Base-by-base conservation (phyloP, 2,797 vertebrate genomes). In the Iguana delicatissima region DNA sequence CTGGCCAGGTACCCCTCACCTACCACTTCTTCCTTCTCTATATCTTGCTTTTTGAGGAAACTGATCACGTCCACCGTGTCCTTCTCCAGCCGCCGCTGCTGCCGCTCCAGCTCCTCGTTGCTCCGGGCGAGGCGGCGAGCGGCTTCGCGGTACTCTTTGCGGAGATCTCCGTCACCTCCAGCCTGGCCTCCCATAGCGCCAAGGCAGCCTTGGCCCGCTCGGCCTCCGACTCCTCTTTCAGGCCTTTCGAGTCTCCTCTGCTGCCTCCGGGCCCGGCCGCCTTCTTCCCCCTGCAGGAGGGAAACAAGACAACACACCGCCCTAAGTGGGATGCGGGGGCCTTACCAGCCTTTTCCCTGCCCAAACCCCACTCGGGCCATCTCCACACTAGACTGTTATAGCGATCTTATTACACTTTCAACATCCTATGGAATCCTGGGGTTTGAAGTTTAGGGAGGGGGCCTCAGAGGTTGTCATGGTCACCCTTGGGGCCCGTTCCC, bases 141-240 rank as follows among this genome's bases (percentile, higher is more conserved):
- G 2, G 96, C 94, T 80, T 98, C 97, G 0, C 97, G 97, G 92
- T 97, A 97, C 64, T 98, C 97, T 8, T 85, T 91, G 8, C 97
- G 97, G 98, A 98, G 91, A 95, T 94, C 77, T 98, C 98, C 0
- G 97, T 97, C 83, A 97, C 93, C 92, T 98, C 95, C 85, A 98
- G 88, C 92, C 97, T 97, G 42, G 98, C 94, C 96, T 99, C 98
- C 98, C 98, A 98, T 2, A 99, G 96, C 32, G 97, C 95, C 0
- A 98, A 97, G 90, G 96, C 98, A 35, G 96, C 97, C 84, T 97
- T 98, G 26, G 98, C 97, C 93, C 96, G 98, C 29, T 99, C 98
- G 3, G 96, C 29, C 38, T 98, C 98, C 6, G 96, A 93, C 90
- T 98, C 98, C 20, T 96, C 98, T 84, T 98, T 97, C 29, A 67